Evolutionary conservation across 2,113 vertebrate species (phyloP).

Genomic region (Gracilinanus agilis): DNA sequence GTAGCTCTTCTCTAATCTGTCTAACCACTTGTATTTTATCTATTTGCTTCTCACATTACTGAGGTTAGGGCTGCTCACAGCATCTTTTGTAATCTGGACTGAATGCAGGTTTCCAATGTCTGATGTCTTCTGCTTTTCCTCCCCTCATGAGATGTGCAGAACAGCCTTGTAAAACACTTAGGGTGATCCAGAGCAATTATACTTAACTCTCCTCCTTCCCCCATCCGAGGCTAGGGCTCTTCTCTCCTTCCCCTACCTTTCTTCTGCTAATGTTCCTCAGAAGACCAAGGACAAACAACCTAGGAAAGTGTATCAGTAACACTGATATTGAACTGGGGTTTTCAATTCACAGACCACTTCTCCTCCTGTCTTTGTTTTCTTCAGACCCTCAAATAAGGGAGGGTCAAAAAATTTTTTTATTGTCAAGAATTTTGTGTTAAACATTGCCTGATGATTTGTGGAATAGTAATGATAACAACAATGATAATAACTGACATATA

Average conservation of each 20-base stretch:
- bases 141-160: not conserved
- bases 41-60: constrained; percentile 5
- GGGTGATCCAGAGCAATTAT: not conserved
- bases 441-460: not conserved
- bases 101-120: not conserved
- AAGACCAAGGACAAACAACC: not conserved
- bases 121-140: not conserved
- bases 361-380: no score
- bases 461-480: not conserved
- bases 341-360: not conserved
- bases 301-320: not conserved
- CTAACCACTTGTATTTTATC: not conserved
- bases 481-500: not conserved
- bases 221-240: not conserved
- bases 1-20: not conserved
- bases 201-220: not conserved
- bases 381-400: not conserved
- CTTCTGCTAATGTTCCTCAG: not conserved
- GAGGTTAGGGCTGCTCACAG: not conserved
- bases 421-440: not conserved
- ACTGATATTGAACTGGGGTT: not conserved
- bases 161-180: not conserved
- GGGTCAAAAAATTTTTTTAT: not conserved
- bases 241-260: not conserved
- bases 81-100: not conserved